phyloP scores from a whole-genome alignment of 2,888 invertebrate species.

The Lasioglossum leucozonium region DNA sequence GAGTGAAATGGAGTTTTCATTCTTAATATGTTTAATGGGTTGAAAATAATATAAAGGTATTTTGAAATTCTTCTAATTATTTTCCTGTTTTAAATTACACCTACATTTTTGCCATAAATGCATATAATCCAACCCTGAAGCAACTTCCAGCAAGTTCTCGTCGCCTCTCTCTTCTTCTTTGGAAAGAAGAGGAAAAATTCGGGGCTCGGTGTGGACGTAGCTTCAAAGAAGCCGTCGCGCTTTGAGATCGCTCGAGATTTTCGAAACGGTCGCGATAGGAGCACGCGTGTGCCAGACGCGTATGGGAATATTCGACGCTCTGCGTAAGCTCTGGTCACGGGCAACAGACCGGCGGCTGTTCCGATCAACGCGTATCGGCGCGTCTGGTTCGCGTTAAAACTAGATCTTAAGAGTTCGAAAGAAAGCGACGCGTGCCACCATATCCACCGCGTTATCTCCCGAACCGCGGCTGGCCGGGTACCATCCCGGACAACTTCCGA shows the following conservation, averaged over 20 bases:
- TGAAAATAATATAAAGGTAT: too few species aligned
- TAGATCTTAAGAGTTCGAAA: constrained; percentile 43
- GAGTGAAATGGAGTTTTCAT: too few species aligned
- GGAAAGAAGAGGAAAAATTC: too few species aligned
- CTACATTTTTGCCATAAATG: too few species aligned
- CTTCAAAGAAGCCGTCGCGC: too few species aligned
- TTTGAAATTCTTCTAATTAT: too few species aligned
- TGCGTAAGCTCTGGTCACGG: constrained; percentile 44
- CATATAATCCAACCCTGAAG: too few species aligned
- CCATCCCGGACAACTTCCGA: background rate
- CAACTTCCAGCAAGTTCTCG: too few species aligned
- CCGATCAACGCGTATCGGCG: constrained; percentile 7
- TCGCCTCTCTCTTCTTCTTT: too few species aligned
- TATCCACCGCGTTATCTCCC: constrained; percentile 70
- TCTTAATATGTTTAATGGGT: too few species aligned
- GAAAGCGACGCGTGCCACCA: constrained; percentile 77
- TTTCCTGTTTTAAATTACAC: too few species aligned
- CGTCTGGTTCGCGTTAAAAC: constrained; percentile 59
- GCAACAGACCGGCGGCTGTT: constrained; percentile 36
- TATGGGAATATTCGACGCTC: constrained; percentile 33
- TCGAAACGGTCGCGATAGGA: background rate
- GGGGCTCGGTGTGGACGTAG: too few species aligned
- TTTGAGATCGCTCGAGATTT: background rate
- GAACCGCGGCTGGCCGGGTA: constrained; percentile 42
- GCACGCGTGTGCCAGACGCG: constrained; percentile 1